Evolutionary conservation across 2,888 invertebrate genomes (phyloP), one percentile per base, ranked within the genome.

Genomic region (Heterodera filipjevi): DNA sequence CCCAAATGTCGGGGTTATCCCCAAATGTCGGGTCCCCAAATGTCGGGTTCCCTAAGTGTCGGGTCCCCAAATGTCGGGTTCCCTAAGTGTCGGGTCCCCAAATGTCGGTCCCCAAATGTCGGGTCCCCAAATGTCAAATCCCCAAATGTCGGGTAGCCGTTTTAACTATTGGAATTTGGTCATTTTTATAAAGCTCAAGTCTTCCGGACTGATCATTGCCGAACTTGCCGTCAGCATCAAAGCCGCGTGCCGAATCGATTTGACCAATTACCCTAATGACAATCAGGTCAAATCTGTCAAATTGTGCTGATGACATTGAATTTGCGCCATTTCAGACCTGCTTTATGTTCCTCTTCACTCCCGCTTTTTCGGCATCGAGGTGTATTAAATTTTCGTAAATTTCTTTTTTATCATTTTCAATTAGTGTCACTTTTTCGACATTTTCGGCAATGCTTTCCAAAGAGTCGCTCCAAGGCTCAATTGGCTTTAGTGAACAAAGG

Each of bases 171-270:
- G n/a, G n/a, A n/a, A n/a, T n/a, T n/a, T n/a, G n/a, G n/a, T n/a
- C n/a, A n/a, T n/a, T n/a, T n/a, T n/a, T n/a, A n/a, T n/a, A n/a
- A n/a, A 75, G 75, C 46, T 75, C 10, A 75, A 66, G 22, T 75
- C 66, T 33, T 32, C 64, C 30, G 79, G 79, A 44, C 27, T 49
- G 35, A 70, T 79, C 39, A 46, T 76, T 39, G 79, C 79, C 27
- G 77, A 79, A 49, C 35, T 79, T 16, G 33, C 33, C 44, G 68
- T 77, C n/a, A 79, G 70, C 71, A n/a, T 79, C 35, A 79, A 77
- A 49, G 49, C 79, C 30, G 66, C 79, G 27, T 79, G 79, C 39
- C 39, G 79, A 32, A 70, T 79, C 27, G 70, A 79, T 49, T 30
- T 79, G 71, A 49, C 19, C 0, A 70, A 77, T 32, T 79, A 79